These are phyloP conservation scores for Ericerus pela DNA, from an alignment of 1,140 invertebrate genomes.

Conservation along the genomic window DNA sequence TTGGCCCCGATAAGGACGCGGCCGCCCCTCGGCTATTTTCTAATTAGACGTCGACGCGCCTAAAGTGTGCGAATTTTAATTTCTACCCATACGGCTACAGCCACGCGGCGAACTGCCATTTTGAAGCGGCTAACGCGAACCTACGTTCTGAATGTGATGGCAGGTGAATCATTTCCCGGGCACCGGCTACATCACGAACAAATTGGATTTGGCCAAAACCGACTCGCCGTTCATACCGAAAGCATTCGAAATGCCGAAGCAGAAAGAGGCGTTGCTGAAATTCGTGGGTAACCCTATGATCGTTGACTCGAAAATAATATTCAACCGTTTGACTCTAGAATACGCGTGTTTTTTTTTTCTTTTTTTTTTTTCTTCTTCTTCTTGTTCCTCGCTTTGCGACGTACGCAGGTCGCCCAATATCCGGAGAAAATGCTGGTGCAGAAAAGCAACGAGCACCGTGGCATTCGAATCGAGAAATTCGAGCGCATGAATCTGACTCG, in stretches of 20 bases:
- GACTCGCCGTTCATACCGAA: slow-evolving; percentile 58
- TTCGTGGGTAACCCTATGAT: slow-evolving; percentile 39
- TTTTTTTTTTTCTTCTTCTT: background rate
- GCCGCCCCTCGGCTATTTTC: no score
- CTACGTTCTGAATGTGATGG: no score
- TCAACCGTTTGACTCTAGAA: background rate
- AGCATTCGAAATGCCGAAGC: slow-evolving; percentile 73
- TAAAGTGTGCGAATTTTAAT: background rate
- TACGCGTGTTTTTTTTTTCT: background rate
- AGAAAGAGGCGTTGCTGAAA: slow-evolving; percentile 52
- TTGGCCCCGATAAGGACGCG: no score
- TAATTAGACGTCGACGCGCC: background rate
- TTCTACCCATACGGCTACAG: no score
- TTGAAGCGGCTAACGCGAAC: no score
- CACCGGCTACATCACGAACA: slow-evolving; percentile 86
- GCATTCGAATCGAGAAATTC: slow-evolving; percentile 60
- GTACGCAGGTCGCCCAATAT: slow-evolving; percentile 39
- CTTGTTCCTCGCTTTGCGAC: background rate
- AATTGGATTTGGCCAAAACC: slow-evolving; percentile 75
- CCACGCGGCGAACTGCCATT: no score
- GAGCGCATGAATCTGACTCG: slow-evolving; percentile 54
- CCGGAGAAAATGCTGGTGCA: slow-evolving; percentile 67
- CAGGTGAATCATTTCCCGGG: slow-evolving; percentile 89
- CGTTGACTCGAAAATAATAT: background rate
- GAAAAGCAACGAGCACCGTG: slow-evolving; percentile 83